A percentile compares a stretch with the other conserved stretches of the same genome.
Conservation (phyloP, 2,797 vertebrate genomes). For the Galagoides demidoff region DNA sequence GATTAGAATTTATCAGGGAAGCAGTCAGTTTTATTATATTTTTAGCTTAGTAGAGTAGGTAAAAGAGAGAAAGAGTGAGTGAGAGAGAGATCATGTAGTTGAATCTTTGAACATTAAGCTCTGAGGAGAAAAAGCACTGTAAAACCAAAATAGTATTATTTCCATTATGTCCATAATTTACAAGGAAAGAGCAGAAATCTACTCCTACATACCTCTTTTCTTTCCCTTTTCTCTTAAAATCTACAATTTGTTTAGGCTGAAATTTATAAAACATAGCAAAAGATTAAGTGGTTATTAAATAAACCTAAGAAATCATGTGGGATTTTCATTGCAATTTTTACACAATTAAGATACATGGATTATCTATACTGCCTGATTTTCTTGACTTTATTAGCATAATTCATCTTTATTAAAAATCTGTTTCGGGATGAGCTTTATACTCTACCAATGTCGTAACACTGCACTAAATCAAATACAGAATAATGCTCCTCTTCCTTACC, state of each 20-base stretch:
- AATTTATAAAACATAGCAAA: not conserved
- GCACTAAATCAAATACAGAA: not conserved
- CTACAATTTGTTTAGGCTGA: not conserved
- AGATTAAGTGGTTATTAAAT: not conserved
- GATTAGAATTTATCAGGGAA: constrained; percentile 18
- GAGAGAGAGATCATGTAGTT: not conserved
- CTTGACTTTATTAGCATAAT: not conserved
- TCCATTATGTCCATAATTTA: constrained; percentile 14
- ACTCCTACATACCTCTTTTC: not conserved
- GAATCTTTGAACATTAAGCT: constrained; percentile 8
- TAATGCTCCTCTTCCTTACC: not conserved
- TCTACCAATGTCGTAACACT: not conserved
- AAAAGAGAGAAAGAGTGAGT: not conserved
- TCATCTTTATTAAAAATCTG: not conserved
- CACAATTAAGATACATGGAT: not conserved
- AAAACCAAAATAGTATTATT: not conserved
- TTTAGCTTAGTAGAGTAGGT: not conserved
- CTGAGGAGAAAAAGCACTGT: not conserved
- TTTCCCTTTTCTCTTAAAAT: not conserved
- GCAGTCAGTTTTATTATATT: not conserved
- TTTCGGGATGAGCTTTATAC: not conserved
- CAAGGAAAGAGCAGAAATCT: not conserved
- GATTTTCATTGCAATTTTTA: not conserved
- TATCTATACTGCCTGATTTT: not conserved
- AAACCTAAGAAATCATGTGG: not conserved